Conservation (phyloP, 2,797 vertebrate genomes). For the Agapornis canus region DNA sequence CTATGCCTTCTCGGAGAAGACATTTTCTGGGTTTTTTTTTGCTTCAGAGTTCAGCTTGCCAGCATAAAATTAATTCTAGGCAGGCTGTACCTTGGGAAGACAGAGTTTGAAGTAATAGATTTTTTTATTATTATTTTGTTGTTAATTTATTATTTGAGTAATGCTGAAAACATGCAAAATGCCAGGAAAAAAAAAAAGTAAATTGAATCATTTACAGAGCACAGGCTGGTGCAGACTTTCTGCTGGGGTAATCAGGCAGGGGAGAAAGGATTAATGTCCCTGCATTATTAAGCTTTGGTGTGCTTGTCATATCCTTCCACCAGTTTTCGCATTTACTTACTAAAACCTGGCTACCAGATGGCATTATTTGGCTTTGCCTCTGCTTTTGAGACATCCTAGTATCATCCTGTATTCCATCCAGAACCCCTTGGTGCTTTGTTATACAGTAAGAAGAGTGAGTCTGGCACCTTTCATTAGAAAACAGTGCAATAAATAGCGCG, state of each 20-base stretch:
- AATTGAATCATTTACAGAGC: not conserved
- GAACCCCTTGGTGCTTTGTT: slow-evolving; percentile 50
- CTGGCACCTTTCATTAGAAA: slow-evolving; percentile 63
- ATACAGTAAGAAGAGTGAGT: slow-evolving; percentile 30
- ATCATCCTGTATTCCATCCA: slow-evolving; percentile 54
- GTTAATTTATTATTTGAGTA: not conserved
- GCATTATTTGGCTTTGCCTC: slow-evolving; percentile 41
- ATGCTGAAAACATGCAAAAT: not conserved
- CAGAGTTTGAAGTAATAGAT: not conserved
- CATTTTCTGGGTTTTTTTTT: not conserved
- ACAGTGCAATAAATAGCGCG: not conserved
- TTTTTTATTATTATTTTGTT: not conserved
- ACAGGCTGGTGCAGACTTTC: not conserved
- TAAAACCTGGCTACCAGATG: slow-evolving; percentile 65
- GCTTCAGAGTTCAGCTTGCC: not conserved
- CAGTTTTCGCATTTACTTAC: slow-evolving; percentile 14
- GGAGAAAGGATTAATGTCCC: slow-evolving; percentile 30
- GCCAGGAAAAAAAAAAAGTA: not conserved
- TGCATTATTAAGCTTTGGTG: slow-evolving; percentile 51
- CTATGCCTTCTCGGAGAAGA: not conserved
- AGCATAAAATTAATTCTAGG: not conserved
- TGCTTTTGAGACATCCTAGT: slow-evolving; percentile 36
- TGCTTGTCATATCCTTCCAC: slow-evolving; percentile 51
- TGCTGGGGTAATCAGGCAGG: slow-evolving; percentile 31
- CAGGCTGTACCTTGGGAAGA: not conserved